phyloP scores from a whole-genome alignment of 30 jellyfish, hydroid and myxozoan species.

The Calvadosia cruxmelitensis region DNA sequence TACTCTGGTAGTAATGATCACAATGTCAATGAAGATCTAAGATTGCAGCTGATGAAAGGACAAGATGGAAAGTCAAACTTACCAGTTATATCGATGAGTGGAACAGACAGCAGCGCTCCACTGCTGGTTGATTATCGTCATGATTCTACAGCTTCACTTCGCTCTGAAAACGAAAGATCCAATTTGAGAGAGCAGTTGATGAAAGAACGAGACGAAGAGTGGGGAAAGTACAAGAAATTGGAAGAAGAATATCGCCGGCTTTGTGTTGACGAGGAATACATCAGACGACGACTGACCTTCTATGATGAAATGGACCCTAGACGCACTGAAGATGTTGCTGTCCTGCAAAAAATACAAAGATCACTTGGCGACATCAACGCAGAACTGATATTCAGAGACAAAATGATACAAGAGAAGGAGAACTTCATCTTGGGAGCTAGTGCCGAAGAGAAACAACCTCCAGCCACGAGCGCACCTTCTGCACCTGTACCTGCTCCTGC shows the following conservation, averaged over 20 bases:
- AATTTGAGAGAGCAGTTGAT: slow-evolving; percentile 48
- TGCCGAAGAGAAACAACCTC: not conserved
- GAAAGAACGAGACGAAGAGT: slow-evolving; percentile 62
- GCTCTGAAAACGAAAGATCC: not conserved
- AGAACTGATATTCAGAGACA: slow-evolving; percentile 63
- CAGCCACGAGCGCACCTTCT: too few relatives aligned
- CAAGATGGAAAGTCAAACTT: too few relatives aligned
- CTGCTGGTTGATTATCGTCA: not conserved
- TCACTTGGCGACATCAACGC: slow-evolving; percentile 67
- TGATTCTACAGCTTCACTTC: not conserved
- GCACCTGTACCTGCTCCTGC: not conserved
- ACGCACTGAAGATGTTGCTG: slow-evolving; percentile 49
- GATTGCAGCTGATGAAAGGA: not conserved
- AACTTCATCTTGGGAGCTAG: slow-evolving; percentile 3
- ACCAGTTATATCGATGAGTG: too few relatives aligned
- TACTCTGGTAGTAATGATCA: too few relatives aligned
- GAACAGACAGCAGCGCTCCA: not conserved
- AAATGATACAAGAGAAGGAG: slow-evolving; percentile 81
- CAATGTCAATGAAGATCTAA: not conserved
- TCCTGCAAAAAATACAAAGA: slow-evolving; percentile 42
- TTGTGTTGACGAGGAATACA: slow-evolving; percentile 73
- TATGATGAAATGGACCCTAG: slow-evolving; percentile 76
- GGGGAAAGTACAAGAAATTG: slow-evolving; percentile 45
- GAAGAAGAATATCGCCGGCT: slow-evolving; percentile 67
- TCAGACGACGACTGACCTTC: slow-evolving; percentile 44